Percentiles rank a stretch among this genome's conserved stretches.
These are phyloP conservation scores for Scolanthus callimorphus DNA, from an alignment of 92 coral and sea anemone species.

Conservation along the genomic window DNA sequence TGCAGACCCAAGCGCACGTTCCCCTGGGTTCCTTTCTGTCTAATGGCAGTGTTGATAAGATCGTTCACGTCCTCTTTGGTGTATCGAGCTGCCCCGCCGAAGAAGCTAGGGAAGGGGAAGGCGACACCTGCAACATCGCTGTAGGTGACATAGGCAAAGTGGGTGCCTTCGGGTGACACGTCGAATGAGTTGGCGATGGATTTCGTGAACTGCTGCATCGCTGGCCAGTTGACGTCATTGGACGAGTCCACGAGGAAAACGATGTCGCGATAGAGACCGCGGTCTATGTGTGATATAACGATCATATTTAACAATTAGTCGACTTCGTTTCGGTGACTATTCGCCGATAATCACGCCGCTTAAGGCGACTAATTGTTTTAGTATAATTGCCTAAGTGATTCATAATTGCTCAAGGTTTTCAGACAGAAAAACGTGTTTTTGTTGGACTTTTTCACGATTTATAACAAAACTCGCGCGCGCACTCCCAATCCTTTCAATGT, in stretches of 20 bases:
- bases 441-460: too few species aligned
- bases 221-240: slow-evolving; percentile 26
- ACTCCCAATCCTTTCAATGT: too few species aligned
- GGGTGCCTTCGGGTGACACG: slow-evolving; percentile 27
- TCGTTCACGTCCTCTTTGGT: slow-evolving; percentile 15
- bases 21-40: slow-evolving; percentile 22
- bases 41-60: slow-evolving; percentile 13
- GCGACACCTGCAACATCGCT: slow-evolving; percentile 19
- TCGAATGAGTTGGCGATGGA: slow-evolving; percentile 23
- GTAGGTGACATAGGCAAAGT: slow-evolving; percentile 23
- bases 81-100: slow-evolving; percentile 7
- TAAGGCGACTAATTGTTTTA: too few species aligned
- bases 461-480: too few species aligned
- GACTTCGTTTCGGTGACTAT: too few species aligned
- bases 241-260: slow-evolving; percentile 30
- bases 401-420: too few species aligned
- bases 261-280: slow-evolving; percentile 23
- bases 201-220: slow-evolving; percentile 20
- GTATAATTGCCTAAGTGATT: too few species aligned
- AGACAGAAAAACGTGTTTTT: too few species aligned
- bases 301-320: too few species aligned
- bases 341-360: too few species aligned
- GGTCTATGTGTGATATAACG: too few species aligned
- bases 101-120: slow-evolving; percentile 11
- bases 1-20: slow-evolving; percentile 15